Evolutionary conservation across 2,888 invertebrate species (phyloP).

Genomic region (Cryptus viduatorius): DNA sequence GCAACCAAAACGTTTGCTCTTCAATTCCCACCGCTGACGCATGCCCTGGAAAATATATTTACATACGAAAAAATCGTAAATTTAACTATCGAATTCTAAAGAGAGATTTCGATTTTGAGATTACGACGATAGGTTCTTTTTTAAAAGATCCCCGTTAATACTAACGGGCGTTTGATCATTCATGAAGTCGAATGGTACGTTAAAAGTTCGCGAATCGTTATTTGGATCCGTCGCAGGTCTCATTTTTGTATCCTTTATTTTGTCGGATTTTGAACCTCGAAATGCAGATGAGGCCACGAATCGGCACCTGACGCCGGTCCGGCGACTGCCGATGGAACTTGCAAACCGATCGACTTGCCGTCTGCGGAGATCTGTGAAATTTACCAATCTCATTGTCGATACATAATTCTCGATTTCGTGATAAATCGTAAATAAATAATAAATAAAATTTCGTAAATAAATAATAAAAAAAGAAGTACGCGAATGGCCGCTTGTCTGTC

Average conservation of each 20-base stretch:
- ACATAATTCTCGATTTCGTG: no score
- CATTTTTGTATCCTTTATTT: slow-evolving; percentile 91
- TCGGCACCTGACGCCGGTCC: slow-evolving; percentile 83
- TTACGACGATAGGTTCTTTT: not conserved
- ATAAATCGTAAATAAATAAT: no score
- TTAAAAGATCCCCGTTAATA: not conserved
- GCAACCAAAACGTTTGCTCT: slow-evolving; percentile 94
- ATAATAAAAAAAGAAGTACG: no score
- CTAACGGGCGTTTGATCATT: slow-evolving; percentile 93
- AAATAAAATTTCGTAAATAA: slow-evolving; percentile 37
- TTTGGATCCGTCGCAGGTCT: slow-evolving; percentile 91
- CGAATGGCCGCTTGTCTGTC: no score
- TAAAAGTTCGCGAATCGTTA: slow-evolving; percentile 95
- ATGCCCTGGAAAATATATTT: slow-evolving; percentile 88
- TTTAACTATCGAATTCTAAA: not conserved
- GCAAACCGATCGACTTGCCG: slow-evolving; percentile 45
- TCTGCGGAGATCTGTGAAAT: slow-evolving; percentile 60
- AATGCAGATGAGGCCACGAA: slow-evolving; percentile 91
- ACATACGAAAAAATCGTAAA: slow-evolving; percentile 10
- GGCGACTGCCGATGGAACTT: slow-evolving; percentile 75
- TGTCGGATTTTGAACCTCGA: slow-evolving; percentile 92
- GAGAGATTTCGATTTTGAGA: no score
- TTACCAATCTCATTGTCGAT: not conserved
- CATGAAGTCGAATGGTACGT: slow-evolving; percentile 93
- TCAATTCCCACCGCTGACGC: slow-evolving; percentile 99